A percentile compares a stretch with the other conserved stretches of the same genome.
These are phyloP conservation scores for Coptodon rendalli DNA, from an alignment of 2,113 vertebrate genomes.

Conservation along the genomic window DNA sequence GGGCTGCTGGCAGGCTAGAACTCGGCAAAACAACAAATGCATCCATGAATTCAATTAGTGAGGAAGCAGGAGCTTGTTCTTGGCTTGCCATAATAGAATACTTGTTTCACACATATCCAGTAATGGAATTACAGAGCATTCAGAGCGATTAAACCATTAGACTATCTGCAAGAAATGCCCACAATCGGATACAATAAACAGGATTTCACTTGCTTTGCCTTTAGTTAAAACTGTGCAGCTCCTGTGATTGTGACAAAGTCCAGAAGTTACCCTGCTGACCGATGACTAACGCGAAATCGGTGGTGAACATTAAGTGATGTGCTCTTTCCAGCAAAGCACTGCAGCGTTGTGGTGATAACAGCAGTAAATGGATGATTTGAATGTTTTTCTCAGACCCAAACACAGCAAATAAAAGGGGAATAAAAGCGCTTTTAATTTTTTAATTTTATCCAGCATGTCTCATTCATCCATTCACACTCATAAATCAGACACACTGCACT, in stretches of 20 bases:
- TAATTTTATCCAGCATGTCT: neutral
- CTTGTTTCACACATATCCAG: neutral
- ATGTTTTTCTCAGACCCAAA: neutral
- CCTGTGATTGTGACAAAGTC: neutral
- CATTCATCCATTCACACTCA: neutral
- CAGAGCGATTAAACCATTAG: neutral
- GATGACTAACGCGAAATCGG: neutral
- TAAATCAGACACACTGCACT: neutral
- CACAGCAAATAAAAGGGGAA: neutral
- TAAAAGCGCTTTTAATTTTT: neutral
- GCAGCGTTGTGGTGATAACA: neutral
- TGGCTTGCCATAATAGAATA: neutral
- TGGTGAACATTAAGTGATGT: neutral
- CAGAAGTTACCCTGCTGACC: neutral
- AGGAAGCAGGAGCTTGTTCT: neutral
- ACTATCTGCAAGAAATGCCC: neutral
- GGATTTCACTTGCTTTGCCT: neutral
- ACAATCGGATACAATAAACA: neutral
- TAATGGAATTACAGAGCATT: neutral
- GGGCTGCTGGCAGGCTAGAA: neutral
- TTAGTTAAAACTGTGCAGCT: neutral
- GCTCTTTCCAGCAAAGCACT: neutral
- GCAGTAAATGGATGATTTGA: neutral
- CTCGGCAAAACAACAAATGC: neutral
- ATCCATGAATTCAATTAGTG: neutral